Base-by-base conservation (phyloP, 2,888 invertebrate genomes). In the Apodemia duryi region DNA sequence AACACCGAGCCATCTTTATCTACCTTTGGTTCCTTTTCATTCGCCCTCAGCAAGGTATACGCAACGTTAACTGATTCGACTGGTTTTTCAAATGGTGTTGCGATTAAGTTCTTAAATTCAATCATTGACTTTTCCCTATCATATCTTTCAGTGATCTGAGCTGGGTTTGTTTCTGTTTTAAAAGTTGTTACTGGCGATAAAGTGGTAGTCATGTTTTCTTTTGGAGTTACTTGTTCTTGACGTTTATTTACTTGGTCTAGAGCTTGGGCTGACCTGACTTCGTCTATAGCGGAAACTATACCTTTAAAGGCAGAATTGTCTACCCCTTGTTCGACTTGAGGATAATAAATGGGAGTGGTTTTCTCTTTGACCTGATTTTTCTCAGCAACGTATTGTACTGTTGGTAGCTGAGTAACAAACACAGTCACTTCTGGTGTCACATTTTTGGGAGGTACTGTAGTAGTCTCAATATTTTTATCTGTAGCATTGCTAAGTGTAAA, bases 281-380 rank as follows among this genome's bases (percentile, higher is more conserved):
- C 94, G 13, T 94, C 94, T 43, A 95, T 82, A 0, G 94, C 93
- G 1, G 94, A 91, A 72, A 93, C 95, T 71, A 93, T 88, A 1
- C 87, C 88, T 69, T 84, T 85, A 1, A 89, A 85, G 54, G 88
- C 79, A 52, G 82, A 79, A 70, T 80, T 82, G 0, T 84, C 87
- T 4, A 87, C 81, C 61, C 81, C 85, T 77, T 84, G 87, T 28
- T 88, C 88, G 0, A 92, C 81, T 75, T 93, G 92, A 7, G 91
- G 86, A 65, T 92, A 92, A 69, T 92, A 93, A 57, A 92, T 83
- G 0, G 92, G 88, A 11, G 86, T 85, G 29, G 83, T 80, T 46
- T 80, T 84, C 57, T 79, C 77, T 68, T 78, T 76, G 73, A 82
- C 75, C 73, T 82, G 81, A 35, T 72, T 82, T 49, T 72, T 79